These are phyloP conservation scores for Bufo bufo DNA, from an alignment of 2,113 vertebrate species.

Conservation along the genomic window DNA sequence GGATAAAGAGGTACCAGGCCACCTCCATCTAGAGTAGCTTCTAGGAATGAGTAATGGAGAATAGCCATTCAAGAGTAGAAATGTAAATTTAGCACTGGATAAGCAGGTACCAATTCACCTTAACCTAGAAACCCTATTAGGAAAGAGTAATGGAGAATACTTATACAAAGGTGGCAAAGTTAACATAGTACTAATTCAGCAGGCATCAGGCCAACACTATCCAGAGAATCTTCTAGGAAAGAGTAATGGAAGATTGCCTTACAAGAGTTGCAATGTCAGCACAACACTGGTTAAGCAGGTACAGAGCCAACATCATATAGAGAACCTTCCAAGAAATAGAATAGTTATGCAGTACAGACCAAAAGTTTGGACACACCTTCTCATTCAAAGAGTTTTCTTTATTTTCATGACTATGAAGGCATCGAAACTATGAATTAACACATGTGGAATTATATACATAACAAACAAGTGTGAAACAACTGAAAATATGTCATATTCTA, in stretches of 20 bases:
- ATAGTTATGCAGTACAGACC: too few relatives aligned
- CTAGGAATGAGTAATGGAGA: too few relatives aligned
- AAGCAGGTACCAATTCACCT: neutral
- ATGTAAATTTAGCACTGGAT: neutral
- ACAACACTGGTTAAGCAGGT: neutral
- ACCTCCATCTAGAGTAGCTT: too few relatives aligned
- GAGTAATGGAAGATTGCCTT: neutral
- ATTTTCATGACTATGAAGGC: too few relatives aligned
- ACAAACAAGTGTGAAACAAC: too few relatives aligned
- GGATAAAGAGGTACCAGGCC: too few relatives aligned
- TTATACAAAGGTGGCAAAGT: neutral
- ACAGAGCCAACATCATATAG: neutral
- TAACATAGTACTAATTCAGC: neutral
- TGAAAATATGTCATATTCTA: too few relatives aligned
- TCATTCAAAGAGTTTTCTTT: too few relatives aligned
- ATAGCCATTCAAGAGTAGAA: neutral
- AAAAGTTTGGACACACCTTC: too few relatives aligned
- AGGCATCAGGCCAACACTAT: neutral
- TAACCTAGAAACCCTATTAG: neutral
- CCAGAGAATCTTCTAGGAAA: neutral
- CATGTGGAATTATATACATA: too few relatives aligned
- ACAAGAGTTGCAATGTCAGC: neutral
- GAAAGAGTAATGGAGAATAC: neutral
- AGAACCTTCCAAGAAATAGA: neutral
- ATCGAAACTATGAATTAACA: too few relatives aligned